These are phyloP conservation scores for Incurvaria masculella DNA, from an alignment of 2,888 invertebrate species.

Conservation along the genomic window DNA sequence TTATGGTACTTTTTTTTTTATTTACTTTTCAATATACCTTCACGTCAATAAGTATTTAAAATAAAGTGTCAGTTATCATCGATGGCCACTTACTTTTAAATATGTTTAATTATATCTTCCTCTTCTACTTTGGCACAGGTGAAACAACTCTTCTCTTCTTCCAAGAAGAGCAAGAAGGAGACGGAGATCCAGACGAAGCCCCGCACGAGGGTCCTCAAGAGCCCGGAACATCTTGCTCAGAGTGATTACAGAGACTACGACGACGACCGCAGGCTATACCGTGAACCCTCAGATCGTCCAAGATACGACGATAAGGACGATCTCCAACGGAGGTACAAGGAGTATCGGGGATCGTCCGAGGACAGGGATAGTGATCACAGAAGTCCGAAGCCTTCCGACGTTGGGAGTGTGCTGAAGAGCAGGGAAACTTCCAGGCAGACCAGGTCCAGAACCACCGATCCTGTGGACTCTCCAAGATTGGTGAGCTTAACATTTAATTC, in stretches of 20 bases:
- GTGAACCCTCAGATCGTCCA: constrained; percentile 18
- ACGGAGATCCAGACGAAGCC: constrained; percentile 49
- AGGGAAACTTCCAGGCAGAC: constrained; percentile 24
- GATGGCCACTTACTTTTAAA: too few relatives aligned
- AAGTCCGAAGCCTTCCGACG: constrained; percentile 31
- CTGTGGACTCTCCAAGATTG: constrained; percentile 43
- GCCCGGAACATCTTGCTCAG: constrained; percentile 50
- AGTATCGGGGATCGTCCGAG: constrained; percentile 54
- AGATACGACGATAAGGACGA: constrained; percentile 28
- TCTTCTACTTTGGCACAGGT: constrained; percentile 41
- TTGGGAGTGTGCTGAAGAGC: constrained; percentile 26
- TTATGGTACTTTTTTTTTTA: too few relatives aligned
- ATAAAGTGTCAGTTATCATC: too few relatives aligned
- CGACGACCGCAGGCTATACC: neutral
- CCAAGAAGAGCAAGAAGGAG: constrained; percentile 66
- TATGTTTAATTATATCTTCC: too few relatives aligned
- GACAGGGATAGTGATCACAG: constrained; percentile 43
- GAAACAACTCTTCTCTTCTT: constrained; percentile 71
- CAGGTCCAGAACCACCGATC: constrained; percentile 34
- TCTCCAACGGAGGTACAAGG: constrained; percentile 38
- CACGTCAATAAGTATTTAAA: too few relatives aligned
- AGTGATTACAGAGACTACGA: constrained; percentile 1
- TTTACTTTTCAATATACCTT: too few relatives aligned
- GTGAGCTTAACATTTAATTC: constrained; percentile 25
- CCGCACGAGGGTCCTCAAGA: constrained; percentile 53